Base-by-base conservation (phyloP, 2,797 vertebrate species). In the Myotis vivesi region DNA sequence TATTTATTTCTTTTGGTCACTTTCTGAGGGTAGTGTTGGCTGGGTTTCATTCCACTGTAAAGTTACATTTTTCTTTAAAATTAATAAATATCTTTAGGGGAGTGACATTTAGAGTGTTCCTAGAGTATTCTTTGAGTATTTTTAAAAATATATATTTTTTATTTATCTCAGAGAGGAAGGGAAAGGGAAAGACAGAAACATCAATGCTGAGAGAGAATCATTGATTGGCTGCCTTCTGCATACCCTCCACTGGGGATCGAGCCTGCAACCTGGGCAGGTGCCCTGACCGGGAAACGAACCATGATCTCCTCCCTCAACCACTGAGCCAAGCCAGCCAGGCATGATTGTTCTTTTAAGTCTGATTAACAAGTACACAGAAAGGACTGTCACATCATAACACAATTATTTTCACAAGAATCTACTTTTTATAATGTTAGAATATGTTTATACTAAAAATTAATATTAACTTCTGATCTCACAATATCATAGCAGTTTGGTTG, bases 391-490 rank as follows among this genome's bases (percentile, higher is more conserved):
- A 20, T 83, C 8, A 84, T 44, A 89, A 22, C 8, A 83, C 19
- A 76, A 68, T 64, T 87, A 71, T 80, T 77, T 90, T 86, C 9
- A 49, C 41, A 82, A 1, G 4, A 66, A 30, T n/a, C 20, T 89
- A 57, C 30, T 62, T 86, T 96, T 90, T 90, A n/a, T 23, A 84
- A 44, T 87, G 36, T 73, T 79, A 7, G 6, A 25, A 76, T 93
- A 46, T 64, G 2, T 84, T 86, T 72, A 71, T 79, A 90, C 23
- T 62, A 66, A 93, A 91, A 72, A 57, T 41, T n/a, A 91, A 59
- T 80, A 68, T 83, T 72, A 90, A 83, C 17, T 82, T 96, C 92
- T 77, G 23, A 81, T 55, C 30, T 88, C 51, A 76, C 30, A 85
- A 41, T 57, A n/a, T 33, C 68, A 49, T 36, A 16, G 5, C 9